phyloP scores from a whole-genome alignment of 2,888 invertebrate species.

The Cremastinae sp. region DNA sequence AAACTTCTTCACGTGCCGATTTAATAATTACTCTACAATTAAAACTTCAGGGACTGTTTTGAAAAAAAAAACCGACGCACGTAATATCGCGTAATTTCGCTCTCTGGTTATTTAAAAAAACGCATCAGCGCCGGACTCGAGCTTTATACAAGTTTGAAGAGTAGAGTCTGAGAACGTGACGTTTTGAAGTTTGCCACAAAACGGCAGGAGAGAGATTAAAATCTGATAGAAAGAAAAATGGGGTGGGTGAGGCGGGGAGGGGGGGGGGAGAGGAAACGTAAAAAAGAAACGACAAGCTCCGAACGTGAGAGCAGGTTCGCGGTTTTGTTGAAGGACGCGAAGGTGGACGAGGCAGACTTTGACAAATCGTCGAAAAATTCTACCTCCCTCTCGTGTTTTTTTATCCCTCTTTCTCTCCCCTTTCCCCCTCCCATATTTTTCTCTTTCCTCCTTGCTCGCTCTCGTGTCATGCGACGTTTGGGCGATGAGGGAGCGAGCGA shows the following conservation, averaged over 20 bases:
- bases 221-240: slow-evolving; percentile 74
- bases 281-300: slow-evolving; percentile 36
- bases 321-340: slow-evolving; percentile 33
- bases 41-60: no score
- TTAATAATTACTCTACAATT: no score
- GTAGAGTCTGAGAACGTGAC: slow-evolving; percentile 28
- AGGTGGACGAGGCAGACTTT: slow-evolving; percentile 70
- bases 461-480: slow-evolving; percentile 27
- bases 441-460: slow-evolving; percentile 22
- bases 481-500: no score
- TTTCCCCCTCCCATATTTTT: neutral
- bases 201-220: slow-evolving; percentile 76
- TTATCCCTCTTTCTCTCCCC: slow-evolving; percentile 7
- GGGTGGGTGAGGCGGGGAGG: no score
- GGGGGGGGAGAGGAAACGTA: slow-evolving; percentile 15
- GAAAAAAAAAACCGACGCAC: no score
- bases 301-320: slow-evolving; percentile 34
- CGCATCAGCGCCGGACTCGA: no score
- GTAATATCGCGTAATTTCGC: neutral
- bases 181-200: slow-evolving; percentile 67
- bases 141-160: neutral
- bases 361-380: slow-evolving; percentile 75
- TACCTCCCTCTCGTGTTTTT: slow-evolving; percentile 30
- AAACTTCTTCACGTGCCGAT: no score
- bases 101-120: neutral